Base-by-base conservation (phyloP, 2,888 invertebrate species). In the Dicroscelio sp. region DNA sequence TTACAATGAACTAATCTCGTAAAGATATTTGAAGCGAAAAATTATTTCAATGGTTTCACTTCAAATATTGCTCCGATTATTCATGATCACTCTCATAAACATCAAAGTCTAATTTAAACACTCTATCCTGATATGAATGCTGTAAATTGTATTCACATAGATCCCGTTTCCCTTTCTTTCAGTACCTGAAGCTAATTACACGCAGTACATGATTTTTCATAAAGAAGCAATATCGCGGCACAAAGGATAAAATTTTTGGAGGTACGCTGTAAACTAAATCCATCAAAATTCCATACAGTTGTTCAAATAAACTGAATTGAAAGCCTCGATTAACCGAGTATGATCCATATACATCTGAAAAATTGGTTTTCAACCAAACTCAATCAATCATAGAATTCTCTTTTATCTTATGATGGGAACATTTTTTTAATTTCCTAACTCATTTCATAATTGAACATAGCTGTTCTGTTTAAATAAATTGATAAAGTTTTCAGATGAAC, bases 301-400 rank as follows among this genome's bases (percentile, higher is more conserved):
- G 76, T 67, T 67, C 69, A 23, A 58, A 43, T 35, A 67, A 75
- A 55, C 60, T 67, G 35, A 63, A 65, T 52, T 73, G 75, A 82
- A 80, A 71, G 67, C 75, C 67, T 58, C 55, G 58, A 87, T 87
- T 82, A 87, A 87, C 58, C 67, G 58, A 25, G 35, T 23, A 73
- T 80, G 86, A 48, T 63, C 65, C 80, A 48, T 58, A 73, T 63
- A 65, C n/a, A 75, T 76, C 20, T 31, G 65, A 87, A 82, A 65
- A 82, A 82, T 82, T 75, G 82, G 55, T 65, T 79, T 86, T 17
- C 86, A 71, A 43, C 58, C 12, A 10, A 55, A 82, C 33, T 75
- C 82, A 82, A 76, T 87, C 35, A 87, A 82, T 80, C 80, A 63
- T 23, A 52, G 23, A 52, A 52, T 20, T 52, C 52, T 20, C 58